phyloP scores from a whole-genome alignment of 2,797 vertebrate species.

The Erpetoichthys calabaricus region DNA sequence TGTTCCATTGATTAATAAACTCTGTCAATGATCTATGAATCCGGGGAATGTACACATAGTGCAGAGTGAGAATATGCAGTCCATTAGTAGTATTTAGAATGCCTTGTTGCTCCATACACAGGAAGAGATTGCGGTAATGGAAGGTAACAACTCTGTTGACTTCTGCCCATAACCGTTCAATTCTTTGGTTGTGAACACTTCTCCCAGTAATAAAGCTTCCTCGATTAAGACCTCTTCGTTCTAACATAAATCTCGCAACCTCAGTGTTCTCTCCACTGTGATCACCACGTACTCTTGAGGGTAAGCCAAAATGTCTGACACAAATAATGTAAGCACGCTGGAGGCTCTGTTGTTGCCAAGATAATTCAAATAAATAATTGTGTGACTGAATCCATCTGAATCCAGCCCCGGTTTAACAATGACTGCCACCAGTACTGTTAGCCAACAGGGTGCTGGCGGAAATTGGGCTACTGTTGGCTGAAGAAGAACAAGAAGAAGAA shows the following conservation, averaged over 20 bases:
- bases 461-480: no score
- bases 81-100: constrained; percentile 13
- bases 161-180: constrained; percentile 14
- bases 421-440: no score
- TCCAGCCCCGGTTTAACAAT: no score
- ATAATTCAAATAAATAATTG: constrained; percentile 7
- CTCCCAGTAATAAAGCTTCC: constrained; percentile 7
- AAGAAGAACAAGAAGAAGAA: no score
- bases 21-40: constrained; percentile 9
- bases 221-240: constrained; percentile 5
- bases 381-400: constrained; percentile 10
- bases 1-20: constrained; percentile 11
- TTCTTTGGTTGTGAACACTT: constrained; percentile 11
- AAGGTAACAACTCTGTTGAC: constrained; percentile 10
- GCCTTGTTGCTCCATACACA: constrained; percentile 12
- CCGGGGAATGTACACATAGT: constrained; percentile 9
- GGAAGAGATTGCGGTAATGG: constrained; percentile 11
- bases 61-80: constrained; percentile 5
- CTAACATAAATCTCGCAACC: constrained; percentile 11
- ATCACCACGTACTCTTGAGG: constrained; percentile 14
- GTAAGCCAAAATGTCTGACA: constrained; percentile 12
- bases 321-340: constrained; percentile 11
- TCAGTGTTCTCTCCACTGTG: constrained; percentile 16
- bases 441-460: no score
- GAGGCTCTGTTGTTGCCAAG: constrained; percentile 16